Base-by-base conservation (phyloP, 2,113 vertebrate species). In the Baryphthengus martii region DNA sequence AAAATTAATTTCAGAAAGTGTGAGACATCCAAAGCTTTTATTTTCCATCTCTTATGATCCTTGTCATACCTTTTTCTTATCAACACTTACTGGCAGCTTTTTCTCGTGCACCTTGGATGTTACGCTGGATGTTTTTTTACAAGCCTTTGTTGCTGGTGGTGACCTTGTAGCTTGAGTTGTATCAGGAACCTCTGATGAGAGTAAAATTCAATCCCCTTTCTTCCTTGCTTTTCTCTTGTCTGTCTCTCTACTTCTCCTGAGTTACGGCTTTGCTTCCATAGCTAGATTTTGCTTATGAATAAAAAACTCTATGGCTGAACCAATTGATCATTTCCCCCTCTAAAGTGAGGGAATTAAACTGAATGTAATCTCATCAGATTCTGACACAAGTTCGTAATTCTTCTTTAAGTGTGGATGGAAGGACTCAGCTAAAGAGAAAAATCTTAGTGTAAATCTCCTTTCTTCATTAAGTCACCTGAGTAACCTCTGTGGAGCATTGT, bases 1-100 rank as follows among this genome's bases (percentile, higher is more conserved):
- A 74, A 94, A 95, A 86, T 56, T 73, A 77, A 75, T 93, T 81
- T 93, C 72, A 74, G 80, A n/a, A 81, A 45, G 61, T 50, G 52
- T 49, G 58, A 88, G 67, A 35, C 1, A 3, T 31, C 19, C 16
- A 47, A 11, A 80, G 40, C n/a, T 90, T 80, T 85, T n/a, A 33
- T 31, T 88, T 67, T 35, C 29, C 10, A 5, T 86, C 47, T 74
- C n/a, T 79, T 66, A 18, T 33, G 10, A 40, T 80, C 37, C n/a
- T 70, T 25, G 7, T 89, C 44, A 39, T 65, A 31, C 12, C 13
- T 71, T 63, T 35, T 81, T 58, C 58, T 88, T 90, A 35, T 52
- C 85, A 82, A 42, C 31, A 16, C 29, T 73, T 56, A 37, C 20
- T 84, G 44, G 17, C 56, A 83, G 59, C 35, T 68, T 65, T 85